Percentiles rank a stretch among this genome's conserved stretches.
phyloP scores from a whole-genome alignment of 2,888 invertebrate genomes.

The Lordiphosa fenestrarum region DNA sequence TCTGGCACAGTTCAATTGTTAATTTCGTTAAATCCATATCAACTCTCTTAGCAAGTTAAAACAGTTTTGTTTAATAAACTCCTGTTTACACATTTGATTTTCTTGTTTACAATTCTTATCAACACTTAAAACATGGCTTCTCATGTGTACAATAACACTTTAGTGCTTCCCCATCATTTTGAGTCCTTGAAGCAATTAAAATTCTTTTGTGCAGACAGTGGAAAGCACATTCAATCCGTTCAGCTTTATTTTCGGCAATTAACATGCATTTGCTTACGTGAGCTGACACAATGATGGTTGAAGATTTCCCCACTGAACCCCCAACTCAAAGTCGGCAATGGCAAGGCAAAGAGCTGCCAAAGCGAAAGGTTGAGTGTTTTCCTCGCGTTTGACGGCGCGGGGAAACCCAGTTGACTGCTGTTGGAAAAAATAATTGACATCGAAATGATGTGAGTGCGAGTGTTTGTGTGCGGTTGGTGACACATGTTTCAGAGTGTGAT shows the following conservation, averaged over 20 bases:
- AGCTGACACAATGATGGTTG: background rate
- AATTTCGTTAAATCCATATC: no score
- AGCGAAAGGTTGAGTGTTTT: conserved; percentile 11
- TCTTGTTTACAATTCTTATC: no score
- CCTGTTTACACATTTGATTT: no score
- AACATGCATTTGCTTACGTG: conserved; percentile 17
- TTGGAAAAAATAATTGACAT: conserved; percentile 58
- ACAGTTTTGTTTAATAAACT: no score
- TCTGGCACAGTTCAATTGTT: no score
- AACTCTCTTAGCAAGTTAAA: no score
- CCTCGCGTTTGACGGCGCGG: background rate
- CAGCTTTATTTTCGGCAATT: conserved; percentile 45
- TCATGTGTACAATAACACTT: conserved; percentile 13
- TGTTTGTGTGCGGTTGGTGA: conserved; percentile 22
- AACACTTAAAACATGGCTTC: conserved; percentile 13
- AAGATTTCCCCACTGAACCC: background rate
- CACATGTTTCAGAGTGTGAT: conserved; percentile 24
- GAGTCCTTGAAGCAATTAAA: conserved; percentile 27
- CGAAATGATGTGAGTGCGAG: conserved; percentile 41
- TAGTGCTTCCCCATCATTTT: background rate
- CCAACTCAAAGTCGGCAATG: background rate
- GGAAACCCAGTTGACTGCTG: conserved; percentile 34
- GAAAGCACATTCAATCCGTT: conserved; percentile 19
- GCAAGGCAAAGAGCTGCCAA: background rate
- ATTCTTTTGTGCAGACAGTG: conserved; percentile 18